Evolutionary conservation across 2,797 vertebrate species (phyloP), one percentile per base, ranked within the genome.

Genomic region (Syngnathus rostellatus): DNA sequence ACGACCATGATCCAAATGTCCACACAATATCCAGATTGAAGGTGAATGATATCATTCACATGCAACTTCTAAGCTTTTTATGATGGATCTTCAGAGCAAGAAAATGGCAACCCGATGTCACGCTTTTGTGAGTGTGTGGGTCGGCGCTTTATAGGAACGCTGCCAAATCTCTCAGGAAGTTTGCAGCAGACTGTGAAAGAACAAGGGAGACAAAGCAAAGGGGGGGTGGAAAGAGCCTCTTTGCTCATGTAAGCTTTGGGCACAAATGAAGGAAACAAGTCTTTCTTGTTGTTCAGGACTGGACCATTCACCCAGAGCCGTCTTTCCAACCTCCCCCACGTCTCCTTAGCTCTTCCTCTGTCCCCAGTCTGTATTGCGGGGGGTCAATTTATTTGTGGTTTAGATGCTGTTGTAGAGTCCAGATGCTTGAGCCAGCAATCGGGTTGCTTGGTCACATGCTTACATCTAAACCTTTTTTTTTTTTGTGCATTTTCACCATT

Each of bases 391-490:
- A 72, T 89, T 88, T 86, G 86, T 82, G 83, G 75, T 77, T 45
- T 45, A 70, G 71, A 80, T 66, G 68, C 58, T 77, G 78, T 83
- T 68, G 77, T 84, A 80, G 70, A 74, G 76, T 84, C 75, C 85
- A 87, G 88, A 89, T 90, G 89, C 87, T 88, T 88, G 75, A 79
- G 79, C 83, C 76, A 74, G 78, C 85, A 87, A 81, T 81, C 78
- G 77, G 70, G 89, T 92, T 91, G 88, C 91, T 74, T 84, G 80
- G 86, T 79, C 83, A 86, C 83, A 86, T 74, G 64, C 58, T 75
- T 63, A 80, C 77, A 82, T 84, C 77, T 72, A 75, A 73, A 79
- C 66, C 62, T 71, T 48, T 17, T 25, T 62, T 62, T 39, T 25
- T 45, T 37, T 10, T 7, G 65, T 70, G 60, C 62, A 53, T 79